Base-by-base conservation (phyloP, 2,797 vertebrate genomes). In the Poeciliopsis paucimaculata region DNA sequence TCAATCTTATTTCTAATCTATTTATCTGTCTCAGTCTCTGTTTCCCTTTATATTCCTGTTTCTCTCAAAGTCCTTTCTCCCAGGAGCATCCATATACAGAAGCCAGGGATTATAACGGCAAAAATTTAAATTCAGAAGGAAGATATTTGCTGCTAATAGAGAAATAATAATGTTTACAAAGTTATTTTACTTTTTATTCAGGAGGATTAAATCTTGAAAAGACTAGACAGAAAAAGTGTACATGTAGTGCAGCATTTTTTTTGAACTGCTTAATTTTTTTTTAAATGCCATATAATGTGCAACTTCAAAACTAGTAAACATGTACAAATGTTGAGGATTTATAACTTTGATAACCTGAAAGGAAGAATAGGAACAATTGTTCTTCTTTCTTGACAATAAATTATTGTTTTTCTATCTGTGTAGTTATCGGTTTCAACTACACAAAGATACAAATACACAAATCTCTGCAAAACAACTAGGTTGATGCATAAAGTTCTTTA, bases 141-240 rank as follows among this genome's bases (percentile, higher is more conserved):
- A 88, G 86, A 88, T 92, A 88, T 88, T 83, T 87, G 79, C 87
- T 71, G 84, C 84, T 86, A 88, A 89, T 89, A 89, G 89, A 87
- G 76, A 86, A 88, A 83, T 64, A 82, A 89, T 86, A 79, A 82
- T 86, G 82, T 88, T 90, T 88, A 77, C 77, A 72, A 79, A 76
- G 78, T 79, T 76, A 70, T 77, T 71, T 89, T 90, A 89, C 88
- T 88, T 87, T 91, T 92, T 80, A 47, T 84, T 77, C 75, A 57
- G 34, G 80, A 70, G 41, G 36, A 13, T 46, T 85, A 81, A 87
- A 76, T 84, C 76, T 62, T 78, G 62, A 53, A 46, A 77, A 78
- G 46, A 85, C 31, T 51, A 26, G 49, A 39, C 64, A 68, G 43
- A 81, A 77, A 82, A 62, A 80, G 82, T 77, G 43, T 49, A 41